Conservation (phyloP, 2,797 vertebrate species). For the Acanthis flammea region DNA sequence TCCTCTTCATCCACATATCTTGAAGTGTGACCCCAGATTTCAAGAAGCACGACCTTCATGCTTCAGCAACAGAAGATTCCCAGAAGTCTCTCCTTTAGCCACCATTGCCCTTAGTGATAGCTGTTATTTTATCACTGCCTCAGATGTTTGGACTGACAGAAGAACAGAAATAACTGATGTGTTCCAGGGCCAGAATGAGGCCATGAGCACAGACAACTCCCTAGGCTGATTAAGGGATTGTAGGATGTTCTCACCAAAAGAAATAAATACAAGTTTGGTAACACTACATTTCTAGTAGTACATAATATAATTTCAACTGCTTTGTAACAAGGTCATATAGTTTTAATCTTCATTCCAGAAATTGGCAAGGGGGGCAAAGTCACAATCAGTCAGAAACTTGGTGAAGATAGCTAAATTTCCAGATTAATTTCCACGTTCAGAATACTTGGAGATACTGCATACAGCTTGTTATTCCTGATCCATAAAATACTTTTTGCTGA, state of each 20-base stretch:
- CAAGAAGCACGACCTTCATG: neutral
- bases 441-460: neutral
- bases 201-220: neutral
- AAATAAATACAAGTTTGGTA: neutral
- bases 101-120: neutral
- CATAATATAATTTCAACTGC: neutral
- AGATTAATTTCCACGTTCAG: neutral
- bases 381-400: neutral
- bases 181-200: neutral
- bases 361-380: neutral
- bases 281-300: neutral
- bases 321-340: neutral
- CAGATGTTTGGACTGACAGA: neutral
- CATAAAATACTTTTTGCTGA: neutral
- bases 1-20: neutral
- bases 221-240: neutral
- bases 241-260: neutral
- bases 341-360: neutral
- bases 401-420: neutral
- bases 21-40: neutral
- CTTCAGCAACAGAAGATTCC: neutral
- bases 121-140: neutral
- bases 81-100: neutral
- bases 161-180: neutral
- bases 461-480: neutral